Conservation (phyloP, 1,140 invertebrate genomes). For the Achroia grisella region DNA sequence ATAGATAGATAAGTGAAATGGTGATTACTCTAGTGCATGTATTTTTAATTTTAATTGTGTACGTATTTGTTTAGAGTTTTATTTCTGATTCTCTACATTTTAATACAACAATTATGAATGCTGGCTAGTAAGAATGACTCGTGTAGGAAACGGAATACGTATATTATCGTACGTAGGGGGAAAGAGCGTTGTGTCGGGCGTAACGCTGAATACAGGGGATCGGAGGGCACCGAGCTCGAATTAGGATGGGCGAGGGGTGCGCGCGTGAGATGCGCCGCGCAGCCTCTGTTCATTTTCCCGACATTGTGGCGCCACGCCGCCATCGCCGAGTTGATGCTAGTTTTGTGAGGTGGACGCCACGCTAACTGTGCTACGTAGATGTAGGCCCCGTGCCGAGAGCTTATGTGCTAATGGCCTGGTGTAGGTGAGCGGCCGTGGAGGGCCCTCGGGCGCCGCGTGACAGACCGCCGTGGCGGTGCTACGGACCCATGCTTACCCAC, state of each 20-base stretch:
- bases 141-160: no score
- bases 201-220: not conserved
- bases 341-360: slow-evolving; percentile 36
- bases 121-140: no score
- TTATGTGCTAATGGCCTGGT: slow-evolving; percentile 45
- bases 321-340: slow-evolving; percentile 43
- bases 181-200: not conserved
- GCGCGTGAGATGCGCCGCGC: slow-evolving; percentile 59
- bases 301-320: slow-evolving; percentile 48
- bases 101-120: no score
- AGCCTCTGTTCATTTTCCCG: slow-evolving; percentile 45
- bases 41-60: no score
- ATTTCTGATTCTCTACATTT: no score
- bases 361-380: slow-evolving; percentile 28
- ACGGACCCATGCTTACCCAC: slow-evolving; percentile 82
- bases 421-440: slow-evolving; percentile 66
- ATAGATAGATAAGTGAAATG: no score
- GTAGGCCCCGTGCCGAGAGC: slow-evolving; percentile 37
- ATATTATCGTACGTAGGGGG: slow-evolving; percentile 12
- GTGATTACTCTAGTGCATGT: no score
- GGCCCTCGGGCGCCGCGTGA: slow-evolving; percentile 57
- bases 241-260: slow-evolving; percentile 50
- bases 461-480: slow-evolving; percentile 71
- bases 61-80: no score
- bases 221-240: slow-evolving; percentile 13